Evolutionary conservation across 1,140 invertebrate species (phyloP).

Genomic region (Chelonus insularis): DNA sequence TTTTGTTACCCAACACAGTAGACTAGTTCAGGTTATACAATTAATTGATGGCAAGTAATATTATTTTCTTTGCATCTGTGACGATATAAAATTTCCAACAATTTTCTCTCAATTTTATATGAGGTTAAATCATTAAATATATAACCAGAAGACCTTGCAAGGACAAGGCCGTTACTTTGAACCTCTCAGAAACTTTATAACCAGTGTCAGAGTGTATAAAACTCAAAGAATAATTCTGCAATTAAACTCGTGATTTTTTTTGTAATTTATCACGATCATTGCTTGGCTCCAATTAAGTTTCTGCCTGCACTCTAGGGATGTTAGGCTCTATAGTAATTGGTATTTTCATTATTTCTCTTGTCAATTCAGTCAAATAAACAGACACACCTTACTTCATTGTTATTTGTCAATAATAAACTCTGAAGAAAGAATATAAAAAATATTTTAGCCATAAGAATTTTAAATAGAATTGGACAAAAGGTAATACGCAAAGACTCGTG

Average conservation of each 20-base stretch:
- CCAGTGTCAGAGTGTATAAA: constrained; percentile 9
- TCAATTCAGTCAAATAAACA: too few relatives aligned
- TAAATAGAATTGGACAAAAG: constrained; percentile 52
- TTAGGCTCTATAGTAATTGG: too few relatives aligned
- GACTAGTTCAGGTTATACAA: too few relatives aligned
- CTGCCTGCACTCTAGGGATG: too few relatives aligned
- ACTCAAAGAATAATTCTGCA: neutral
- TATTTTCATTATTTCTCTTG: too few relatives aligned
- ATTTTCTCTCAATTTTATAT: neutral
- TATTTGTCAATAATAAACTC: neutral
- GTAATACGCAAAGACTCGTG: constrained; percentile 33
- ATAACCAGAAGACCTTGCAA: constrained; percentile 44
- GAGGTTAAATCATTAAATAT: neutral
- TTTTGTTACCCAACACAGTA: too few relatives aligned
- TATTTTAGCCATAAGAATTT: constrained; percentile 40
- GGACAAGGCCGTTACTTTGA: constrained; percentile 49
- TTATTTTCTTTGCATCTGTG: too few relatives aligned
- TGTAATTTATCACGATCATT: neutral
- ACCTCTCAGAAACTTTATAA: constrained; percentile 15
- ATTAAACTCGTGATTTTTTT: neutral
- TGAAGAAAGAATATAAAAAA: neutral
- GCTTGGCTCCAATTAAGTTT: too few relatives aligned
- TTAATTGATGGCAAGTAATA: too few relatives aligned
- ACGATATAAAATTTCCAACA: neutral
- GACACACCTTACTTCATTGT: too few relatives aligned